Evolutionary conservation across 2,888 invertebrate species (phyloP), one percentile per base, ranked within the genome.

Genomic region (Pinctada fucata): DNA sequence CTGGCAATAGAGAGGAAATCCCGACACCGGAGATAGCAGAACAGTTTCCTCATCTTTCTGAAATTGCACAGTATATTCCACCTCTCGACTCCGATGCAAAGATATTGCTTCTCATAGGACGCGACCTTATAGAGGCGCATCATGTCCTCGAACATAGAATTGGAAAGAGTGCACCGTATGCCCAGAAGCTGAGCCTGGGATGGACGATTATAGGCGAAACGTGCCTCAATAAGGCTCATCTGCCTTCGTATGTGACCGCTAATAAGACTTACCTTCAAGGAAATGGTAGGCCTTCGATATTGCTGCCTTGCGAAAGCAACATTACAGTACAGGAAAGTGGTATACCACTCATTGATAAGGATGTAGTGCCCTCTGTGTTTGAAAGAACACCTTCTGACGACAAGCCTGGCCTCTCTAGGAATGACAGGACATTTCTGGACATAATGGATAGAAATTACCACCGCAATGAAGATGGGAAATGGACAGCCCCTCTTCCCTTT

Each of bases 401-500:
- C 3, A 78, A 74, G 13, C 70, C 64, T 2, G 64, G 73, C 10
- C 10, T 52, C 10, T 82, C 82, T 4, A 47, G 70, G 31, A 76
- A 82, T 8, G 82, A 81, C 50, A 45, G 31, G 45, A 16, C 63
- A 31, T 82, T 82, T 51, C 70, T 82, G 0, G 2, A 6, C 3
- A 69, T 76, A 13, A 81, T 82, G 76, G 75, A 80, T 6, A 52
- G n/a, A 45, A 51, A 48, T 3, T 72, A 80, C 50, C 3, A 52
- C 3, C 66, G 50, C 10, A 71, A 79, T 64, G 3, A 13, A 45
- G 66, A 75, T 45, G 82, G 82, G 5, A 63, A 65, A 47, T 82
- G 80, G 82, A 64, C 66, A 5, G 75, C 78, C n/a, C 80, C 79
- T 0, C 66, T 82, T n/a, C 80, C 78, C 4, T 82, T 82, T 68